These are phyloP conservation scores for Geococcyx californianus DNA, from an alignment of 2,113 vertebrate species.

Conservation along the genomic window DNA sequence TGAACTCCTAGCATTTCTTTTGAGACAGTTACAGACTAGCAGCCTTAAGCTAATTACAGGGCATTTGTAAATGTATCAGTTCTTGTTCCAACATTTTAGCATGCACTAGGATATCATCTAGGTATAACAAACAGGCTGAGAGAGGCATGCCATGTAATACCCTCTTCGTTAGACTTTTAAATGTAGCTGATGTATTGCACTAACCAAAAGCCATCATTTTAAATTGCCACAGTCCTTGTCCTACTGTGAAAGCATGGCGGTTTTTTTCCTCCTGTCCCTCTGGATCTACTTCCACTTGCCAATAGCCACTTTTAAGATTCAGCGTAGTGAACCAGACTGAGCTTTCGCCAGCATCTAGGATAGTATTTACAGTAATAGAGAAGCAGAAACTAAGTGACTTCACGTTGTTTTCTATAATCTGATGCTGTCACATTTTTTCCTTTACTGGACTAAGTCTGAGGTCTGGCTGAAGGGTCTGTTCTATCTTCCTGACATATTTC, in stretches of 20 bases:
- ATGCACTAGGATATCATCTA: constrained; percentile 57
- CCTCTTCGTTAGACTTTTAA: constrained; percentile 51
- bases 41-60: constrained; percentile 48
- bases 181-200: constrained; percentile 37
- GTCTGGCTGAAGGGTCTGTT: background rate
- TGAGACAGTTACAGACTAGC: constrained; percentile 13
- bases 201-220: constrained; percentile 61
- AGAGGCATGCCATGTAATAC: constrained; percentile 65
- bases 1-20: background rate
- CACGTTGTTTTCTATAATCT: background rate
- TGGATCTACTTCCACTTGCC: constrained; percentile 43
- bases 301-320: constrained; percentile 49
- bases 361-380: background rate
- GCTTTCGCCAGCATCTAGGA: constrained; percentile 21
- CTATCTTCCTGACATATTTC: background rate
- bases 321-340: constrained; percentile 13
- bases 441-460: background rate
- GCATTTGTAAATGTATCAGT: constrained; percentile 44
- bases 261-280: background rate
- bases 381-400: background rate
- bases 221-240: constrained; percentile 69
- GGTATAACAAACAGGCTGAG: constrained; percentile 67
- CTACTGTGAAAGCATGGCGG: background rate
- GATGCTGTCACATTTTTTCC: background rate
- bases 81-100: constrained; percentile 59